Evolutionary conservation across 2,797 vertebrate genomes (phyloP).

Genomic region (Anguilla marmorata): DNA sequence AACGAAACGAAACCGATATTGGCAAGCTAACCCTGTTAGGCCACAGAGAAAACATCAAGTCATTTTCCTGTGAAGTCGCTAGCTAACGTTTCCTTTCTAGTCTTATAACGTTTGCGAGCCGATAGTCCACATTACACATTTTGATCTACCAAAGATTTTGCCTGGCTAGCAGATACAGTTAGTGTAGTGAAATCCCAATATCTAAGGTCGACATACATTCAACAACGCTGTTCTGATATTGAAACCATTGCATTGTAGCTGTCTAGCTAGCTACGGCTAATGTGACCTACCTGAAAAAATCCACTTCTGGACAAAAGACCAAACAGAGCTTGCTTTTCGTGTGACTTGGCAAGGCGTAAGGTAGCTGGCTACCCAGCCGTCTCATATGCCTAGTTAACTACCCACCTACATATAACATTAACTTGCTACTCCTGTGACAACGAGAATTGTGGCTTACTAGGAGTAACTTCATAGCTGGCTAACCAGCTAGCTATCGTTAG

Average conservation of each 20-base stretch:
- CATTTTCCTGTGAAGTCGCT: not conserved
- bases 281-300: slow-evolving; percentile 16
- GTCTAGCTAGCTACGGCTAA: not conserved
- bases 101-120: not conserved
- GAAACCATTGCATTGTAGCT: not conserved
- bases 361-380: not conserved
- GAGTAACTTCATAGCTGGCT: not conserved
- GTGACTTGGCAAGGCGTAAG: not conserved
- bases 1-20: not conserved
- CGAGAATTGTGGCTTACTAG: not conserved
- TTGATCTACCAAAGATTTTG: not conserved
- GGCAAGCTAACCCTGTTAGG: not conserved
- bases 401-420: not conserved
- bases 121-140: not conserved
- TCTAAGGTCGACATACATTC: not conserved
- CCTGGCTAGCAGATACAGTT: not conserved
- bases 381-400: not conserved
- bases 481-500: not conserved
- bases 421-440: not conserved
- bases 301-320: not conserved
- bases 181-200: not conserved
- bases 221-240: not conserved
- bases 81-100: not conserved
- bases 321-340: not conserved
- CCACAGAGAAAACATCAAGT: not conserved